Conservation (phyloP, 2,113 vertebrate species). For the Rhynchopsitta pachyrhyncha region DNA sequence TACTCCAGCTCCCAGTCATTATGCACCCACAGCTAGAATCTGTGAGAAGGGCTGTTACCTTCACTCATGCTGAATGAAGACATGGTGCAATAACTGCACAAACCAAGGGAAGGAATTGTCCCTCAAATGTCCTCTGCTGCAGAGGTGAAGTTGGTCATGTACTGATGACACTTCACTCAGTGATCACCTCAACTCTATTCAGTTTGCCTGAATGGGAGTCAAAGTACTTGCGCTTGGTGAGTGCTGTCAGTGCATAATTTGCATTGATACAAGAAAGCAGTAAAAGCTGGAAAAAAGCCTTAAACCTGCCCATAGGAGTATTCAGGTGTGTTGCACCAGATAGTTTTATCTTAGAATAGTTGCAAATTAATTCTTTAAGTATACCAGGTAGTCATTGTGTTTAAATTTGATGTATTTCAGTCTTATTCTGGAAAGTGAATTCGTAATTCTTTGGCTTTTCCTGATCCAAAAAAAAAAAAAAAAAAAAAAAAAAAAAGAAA, state of each 20-base stretch:
- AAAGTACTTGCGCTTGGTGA: not conserved
- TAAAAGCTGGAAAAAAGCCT: not conserved
- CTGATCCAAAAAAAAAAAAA: not conserved
- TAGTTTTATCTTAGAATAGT: not conserved
- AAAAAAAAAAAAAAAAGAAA: no score
- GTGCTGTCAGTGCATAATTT: not conserved
- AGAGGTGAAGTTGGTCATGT: not conserved
- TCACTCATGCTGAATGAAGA: not conserved
- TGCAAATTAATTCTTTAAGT: not conserved
- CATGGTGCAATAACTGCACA: not conserved
- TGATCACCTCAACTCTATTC: not conserved
- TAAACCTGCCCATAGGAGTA: not conserved
- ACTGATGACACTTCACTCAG: not conserved
- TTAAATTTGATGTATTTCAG: not conserved
- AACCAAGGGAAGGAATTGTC: not conserved
- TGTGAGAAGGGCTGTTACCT: not conserved
- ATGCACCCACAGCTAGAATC: rapidly evolving
- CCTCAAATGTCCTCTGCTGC: not conserved
- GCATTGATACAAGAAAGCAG: not conserved
- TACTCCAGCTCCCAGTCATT: not conserved
- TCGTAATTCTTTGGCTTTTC: not conserved
- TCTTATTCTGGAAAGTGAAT: not conserved
- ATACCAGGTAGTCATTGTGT: not conserved
- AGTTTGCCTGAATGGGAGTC: not conserved
- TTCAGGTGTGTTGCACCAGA: not conserved